A percentile compares a stretch with the other conserved stretches of the same genome.
These are phyloP conservation scores for Prochilodus magdalenae DNA, from an alignment of 2,113 vertebrate species.

Conservation along the genomic window DNA sequence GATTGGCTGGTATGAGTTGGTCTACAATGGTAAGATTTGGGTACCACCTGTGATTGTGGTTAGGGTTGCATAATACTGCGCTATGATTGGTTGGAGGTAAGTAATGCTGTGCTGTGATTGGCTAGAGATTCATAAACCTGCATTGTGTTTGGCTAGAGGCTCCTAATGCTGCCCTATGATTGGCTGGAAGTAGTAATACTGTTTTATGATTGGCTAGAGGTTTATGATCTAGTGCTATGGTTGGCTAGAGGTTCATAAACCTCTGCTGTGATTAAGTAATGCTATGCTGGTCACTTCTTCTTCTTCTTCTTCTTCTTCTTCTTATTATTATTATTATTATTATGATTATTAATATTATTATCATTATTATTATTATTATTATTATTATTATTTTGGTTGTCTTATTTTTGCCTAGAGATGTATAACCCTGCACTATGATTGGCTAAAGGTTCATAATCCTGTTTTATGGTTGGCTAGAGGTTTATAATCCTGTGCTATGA, in stretches of 20 bases:
- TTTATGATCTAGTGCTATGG: not conserved
- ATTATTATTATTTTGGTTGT: too few species aligned
- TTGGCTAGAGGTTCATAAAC: not conserved
- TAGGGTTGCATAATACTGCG: not conserved
- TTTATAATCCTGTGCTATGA: not conserved
- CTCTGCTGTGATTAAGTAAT: not conserved
- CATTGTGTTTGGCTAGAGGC: not conserved
- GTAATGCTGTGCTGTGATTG: not conserved
- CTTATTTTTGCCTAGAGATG: too few species aligned
- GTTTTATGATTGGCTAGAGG: not conserved
- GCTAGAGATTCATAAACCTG: not conserved
- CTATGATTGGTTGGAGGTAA: not conserved
- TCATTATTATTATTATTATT: too few species aligned
- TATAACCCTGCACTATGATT: too few species aligned
- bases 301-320: too few species aligned
- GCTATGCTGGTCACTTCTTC: too few species aligned
- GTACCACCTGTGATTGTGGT: not conserved
- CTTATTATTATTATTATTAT: too few species aligned
- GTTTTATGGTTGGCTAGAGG: not conserved
- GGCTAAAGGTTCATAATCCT: not conserved
- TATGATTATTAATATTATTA: too few species aligned
- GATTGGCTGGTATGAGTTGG: not conserved
- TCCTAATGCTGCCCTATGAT: not conserved
- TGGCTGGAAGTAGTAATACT: not conserved
- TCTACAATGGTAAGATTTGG: not conserved